Percentiles rank a stretch among this genome's conserved stretches.
These are phyloP conservation scores for Caerostris darwini DNA, from an alignment of 1,140 invertebrate species.

Conservation along the genomic window DNA sequence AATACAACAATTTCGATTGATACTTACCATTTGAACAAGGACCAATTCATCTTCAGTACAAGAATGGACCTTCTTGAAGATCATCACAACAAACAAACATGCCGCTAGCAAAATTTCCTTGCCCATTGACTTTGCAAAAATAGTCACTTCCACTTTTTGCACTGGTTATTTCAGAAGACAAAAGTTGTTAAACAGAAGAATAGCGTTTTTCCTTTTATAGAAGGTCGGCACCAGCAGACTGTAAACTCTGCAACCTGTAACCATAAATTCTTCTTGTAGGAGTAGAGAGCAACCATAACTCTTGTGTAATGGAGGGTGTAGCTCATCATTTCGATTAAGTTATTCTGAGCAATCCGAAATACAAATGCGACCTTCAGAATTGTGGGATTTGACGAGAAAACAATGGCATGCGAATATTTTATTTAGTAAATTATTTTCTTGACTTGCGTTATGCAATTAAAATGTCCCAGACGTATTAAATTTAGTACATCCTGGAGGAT, in stretches of 20 bases:
- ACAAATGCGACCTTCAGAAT: background rate
- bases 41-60: background rate
- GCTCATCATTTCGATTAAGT: slow-evolving; percentile 1
- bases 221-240: background rate
- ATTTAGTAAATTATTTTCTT: background rate
- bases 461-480: background rate
- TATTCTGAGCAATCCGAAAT: slow-evolving; percentile 1
- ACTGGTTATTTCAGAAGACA: background rate
- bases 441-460: background rate
- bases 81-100: background rate
- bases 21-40: background rate
- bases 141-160: background rate
- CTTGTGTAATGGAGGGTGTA: slow-evolving; percentile 11
- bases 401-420: slow-evolving; percentile 8
- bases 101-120: background rate
- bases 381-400: background rate
- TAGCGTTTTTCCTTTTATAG: background rate
- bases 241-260: background rate
- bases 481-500: background rate
- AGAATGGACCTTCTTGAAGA: background rate
- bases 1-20: too few relatives aligned
- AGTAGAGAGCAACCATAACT: background rate
- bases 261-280: background rate
- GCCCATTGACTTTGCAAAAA: background rate
- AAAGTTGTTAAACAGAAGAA: background rate